phyloP scores from a whole-genome alignment of 2,113 vertebrate species.

The Barbus barbus region DNA sequence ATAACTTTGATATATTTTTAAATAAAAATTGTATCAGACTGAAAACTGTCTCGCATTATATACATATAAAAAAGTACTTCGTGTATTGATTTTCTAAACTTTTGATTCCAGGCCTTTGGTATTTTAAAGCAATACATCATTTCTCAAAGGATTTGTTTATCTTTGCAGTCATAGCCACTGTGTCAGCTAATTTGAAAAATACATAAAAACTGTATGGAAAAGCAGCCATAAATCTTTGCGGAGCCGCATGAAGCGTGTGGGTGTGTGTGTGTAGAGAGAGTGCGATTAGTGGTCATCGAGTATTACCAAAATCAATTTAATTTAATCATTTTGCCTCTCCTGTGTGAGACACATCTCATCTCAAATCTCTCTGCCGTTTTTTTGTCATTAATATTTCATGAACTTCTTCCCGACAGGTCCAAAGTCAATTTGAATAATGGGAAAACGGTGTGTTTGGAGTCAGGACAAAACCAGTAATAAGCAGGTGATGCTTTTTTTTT shows the following conservation, averaged over 20 bases:
- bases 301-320: constrained; percentile 56
- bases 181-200: constrained; percentile 30
- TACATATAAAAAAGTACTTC: neutral
- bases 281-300: constrained; percentile 26
- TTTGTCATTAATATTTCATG: constrained; percentile 52
- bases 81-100: constrained; percentile 19
- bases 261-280: constrained; percentile 22
- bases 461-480: constrained; percentile 15
- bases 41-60: neutral
- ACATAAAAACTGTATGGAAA: constrained; percentile 18
- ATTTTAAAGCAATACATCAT: constrained; percentile 16
- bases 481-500: neutral
- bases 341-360: constrained; percentile 30
- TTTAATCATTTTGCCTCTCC: constrained; percentile 42
- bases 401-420: constrained; percentile 23
- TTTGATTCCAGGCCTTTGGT: neutral
- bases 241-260: neutral
- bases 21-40: neutral
- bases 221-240: constrained; percentile 38
- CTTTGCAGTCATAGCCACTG: constrained; percentile 7
- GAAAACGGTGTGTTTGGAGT: constrained; percentile 27
- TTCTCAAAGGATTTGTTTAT: constrained; percentile 29
- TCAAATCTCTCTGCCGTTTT: constrained; percentile 21
- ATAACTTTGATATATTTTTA: neutral
- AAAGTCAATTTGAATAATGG: constrained; percentile 53